These are phyloP conservation scores for Hyposmocoma kahamanoa DNA, from an alignment of 1,140 invertebrate genomes.

Conservation along the genomic window DNA sequence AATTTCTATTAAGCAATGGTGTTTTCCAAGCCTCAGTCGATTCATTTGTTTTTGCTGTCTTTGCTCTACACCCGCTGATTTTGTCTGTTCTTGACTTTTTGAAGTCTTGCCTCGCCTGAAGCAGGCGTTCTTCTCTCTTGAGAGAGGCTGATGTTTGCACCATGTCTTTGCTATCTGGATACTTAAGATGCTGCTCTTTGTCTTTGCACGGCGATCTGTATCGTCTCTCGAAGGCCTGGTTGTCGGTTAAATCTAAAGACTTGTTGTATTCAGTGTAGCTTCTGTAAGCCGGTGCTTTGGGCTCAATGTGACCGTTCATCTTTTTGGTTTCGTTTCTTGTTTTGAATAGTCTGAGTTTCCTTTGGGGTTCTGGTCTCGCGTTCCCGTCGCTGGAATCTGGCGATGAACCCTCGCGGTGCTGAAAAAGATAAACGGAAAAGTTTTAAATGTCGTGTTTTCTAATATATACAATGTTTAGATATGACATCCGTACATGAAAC, in stretches of 20 bases:
- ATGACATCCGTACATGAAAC: slow-evolving; percentile 10
- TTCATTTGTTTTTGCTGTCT: slow-evolving; percentile 53
- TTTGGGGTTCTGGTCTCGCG: slow-evolving; percentile 68
- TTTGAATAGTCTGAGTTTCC: slow-evolving; percentile 80
- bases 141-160: slow-evolving; percentile 56
- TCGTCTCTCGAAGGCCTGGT: slow-evolving; percentile 52
- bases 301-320: slow-evolving; percentile 41
- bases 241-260: slow-evolving; percentile 49
- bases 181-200: slow-evolving; percentile 59
- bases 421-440: slow-evolving; percentile 26
- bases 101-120: slow-evolving; percentile 60
- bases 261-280: slow-evolving; percentile 51
- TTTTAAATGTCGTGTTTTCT: too few relatives aligned
- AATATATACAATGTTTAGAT: not conserved
- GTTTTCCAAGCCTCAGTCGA: slow-evolving; percentile 62
- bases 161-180: slow-evolving; percentile 61
- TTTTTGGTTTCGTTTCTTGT: slow-evolving; percentile 82
- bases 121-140: slow-evolving; percentile 63
- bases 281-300: slow-evolving; percentile 37
- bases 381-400: slow-evolving; percentile 73
- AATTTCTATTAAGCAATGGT: slow-evolving; percentile 60
- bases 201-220: slow-evolving; percentile 63
- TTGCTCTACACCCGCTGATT: slow-evolving; percentile 62
- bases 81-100: slow-evolving; percentile 55
- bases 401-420: slow-evolving; percentile 68